These are phyloP conservation scores for Ephestia elutella DNA, from an alignment of 1,140 invertebrate species.

Conservation along the genomic window DNA sequence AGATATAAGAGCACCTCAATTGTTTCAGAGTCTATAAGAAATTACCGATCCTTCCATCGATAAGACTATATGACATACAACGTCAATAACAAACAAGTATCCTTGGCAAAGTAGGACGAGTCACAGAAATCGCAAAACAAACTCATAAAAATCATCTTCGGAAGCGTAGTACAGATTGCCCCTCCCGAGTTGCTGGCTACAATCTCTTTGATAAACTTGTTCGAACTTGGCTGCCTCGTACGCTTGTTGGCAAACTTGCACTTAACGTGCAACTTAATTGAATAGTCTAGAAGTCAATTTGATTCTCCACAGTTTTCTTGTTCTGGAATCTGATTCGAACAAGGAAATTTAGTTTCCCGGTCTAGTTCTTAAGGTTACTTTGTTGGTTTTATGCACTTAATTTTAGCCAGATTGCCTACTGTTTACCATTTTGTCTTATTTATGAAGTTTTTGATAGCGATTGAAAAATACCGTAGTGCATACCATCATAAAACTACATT, in stretches of 20 bases:
- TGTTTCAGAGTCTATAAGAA: too few species aligned
- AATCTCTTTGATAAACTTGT: slow-evolving; percentile 70
- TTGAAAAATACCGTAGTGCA: too few species aligned
- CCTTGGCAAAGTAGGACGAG: not conserved
- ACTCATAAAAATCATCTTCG: slow-evolving; percentile 1
- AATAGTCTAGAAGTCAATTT: slow-evolving; percentile 65
- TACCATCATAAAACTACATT: too few species aligned
- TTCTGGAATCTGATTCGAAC: not conserved
- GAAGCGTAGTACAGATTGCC: not conserved
- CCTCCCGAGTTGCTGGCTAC: slow-evolving; percentile 30
- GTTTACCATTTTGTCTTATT: too few species aligned
- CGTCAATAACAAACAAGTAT: not conserved
- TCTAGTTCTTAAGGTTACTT: too few species aligned
- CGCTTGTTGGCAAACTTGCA: slow-evolving; percentile 62
- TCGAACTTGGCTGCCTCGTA: slow-evolving; percentile 47
- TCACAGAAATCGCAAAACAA: not conserved
- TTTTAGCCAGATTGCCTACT: too few species aligned
- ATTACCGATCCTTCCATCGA: too few species aligned
- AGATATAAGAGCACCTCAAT: too few species aligned
- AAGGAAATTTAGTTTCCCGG: too few species aligned
- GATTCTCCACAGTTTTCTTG: slow-evolving; percentile 38
- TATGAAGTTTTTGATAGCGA: not conserved
- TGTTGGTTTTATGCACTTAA: too few species aligned
- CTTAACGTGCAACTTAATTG: slow-evolving; percentile 65
- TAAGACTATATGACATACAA: too few species aligned